Conservation (phyloP, 2,113 vertebrate genomes). For the Chrysemys picta region DNA sequence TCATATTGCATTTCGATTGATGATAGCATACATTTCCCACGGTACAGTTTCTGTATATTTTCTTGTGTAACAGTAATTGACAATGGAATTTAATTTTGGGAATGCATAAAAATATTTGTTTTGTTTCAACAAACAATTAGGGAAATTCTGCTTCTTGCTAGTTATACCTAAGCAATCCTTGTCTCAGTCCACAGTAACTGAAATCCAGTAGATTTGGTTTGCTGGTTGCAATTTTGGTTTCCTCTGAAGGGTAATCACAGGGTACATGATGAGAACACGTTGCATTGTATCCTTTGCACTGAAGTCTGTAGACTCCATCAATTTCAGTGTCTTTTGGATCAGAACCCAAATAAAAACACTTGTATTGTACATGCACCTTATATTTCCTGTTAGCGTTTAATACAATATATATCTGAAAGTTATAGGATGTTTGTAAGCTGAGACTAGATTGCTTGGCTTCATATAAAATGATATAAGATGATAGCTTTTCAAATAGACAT, state of each 20-base stretch:
- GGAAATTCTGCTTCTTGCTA: background rate
- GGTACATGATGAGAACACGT: background rate
- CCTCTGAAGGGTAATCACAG: background rate
- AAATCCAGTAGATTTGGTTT: background rate
- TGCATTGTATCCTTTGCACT: background rate
- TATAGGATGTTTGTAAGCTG: background rate
- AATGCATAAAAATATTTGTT: background rate
- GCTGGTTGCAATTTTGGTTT: background rate
- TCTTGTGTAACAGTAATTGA: background rate
- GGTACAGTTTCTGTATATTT: background rate
- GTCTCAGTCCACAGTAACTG: background rate
- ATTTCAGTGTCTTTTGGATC: background rate
- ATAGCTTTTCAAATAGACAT: background rate
- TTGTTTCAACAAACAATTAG: background rate
- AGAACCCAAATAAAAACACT: background rate
- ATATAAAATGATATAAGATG: background rate
- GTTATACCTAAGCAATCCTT: background rate
- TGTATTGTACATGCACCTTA: background rate
- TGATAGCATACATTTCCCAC: background rate
- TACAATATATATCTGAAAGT: background rate
- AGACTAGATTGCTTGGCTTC: background rate
- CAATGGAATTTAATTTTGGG: background rate
- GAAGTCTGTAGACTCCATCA: background rate
- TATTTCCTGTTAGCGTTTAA: background rate
- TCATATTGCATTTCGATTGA: background rate